These are phyloP conservation scores for Phaenicophaeus curvirostris DNA, from an alignment of 2,797 vertebrate species.

Conservation along the genomic window DNA sequence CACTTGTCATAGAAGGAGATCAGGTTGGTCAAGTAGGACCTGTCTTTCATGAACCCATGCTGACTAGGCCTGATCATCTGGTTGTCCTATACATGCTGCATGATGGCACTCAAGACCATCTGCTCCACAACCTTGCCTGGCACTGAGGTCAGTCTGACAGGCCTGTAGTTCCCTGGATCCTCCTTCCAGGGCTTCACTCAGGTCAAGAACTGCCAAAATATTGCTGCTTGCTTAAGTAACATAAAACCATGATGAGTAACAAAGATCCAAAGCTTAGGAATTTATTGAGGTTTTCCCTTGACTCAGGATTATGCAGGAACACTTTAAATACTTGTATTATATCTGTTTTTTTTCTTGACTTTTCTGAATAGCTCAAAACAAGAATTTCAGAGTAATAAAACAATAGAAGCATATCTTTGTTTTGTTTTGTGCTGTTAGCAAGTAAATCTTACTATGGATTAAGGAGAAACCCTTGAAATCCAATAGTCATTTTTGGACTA, in stretches of 20 bases:
- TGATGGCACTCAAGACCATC: too few species aligned
- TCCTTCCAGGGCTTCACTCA: background rate
- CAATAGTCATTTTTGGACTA: slow-evolving; percentile 71
- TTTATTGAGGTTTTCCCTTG: slow-evolving; percentile 21
- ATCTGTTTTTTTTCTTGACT: slow-evolving; percentile 56
- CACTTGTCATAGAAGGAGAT: too few species aligned
- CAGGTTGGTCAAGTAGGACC: too few species aligned
- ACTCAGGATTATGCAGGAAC: slow-evolving; percentile 12
- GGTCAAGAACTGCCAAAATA: background rate
- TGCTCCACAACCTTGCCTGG: too few species aligned
- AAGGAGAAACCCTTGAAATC: slow-evolving; percentile 74
- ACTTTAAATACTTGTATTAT: slow-evolving; percentile 3
- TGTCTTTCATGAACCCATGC: too few species aligned
- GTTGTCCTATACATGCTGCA: too few species aligned
- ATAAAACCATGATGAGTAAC: background rate
- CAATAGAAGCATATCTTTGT: slow-evolving; percentile 60
- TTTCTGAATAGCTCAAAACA: slow-evolving; percentile 41
- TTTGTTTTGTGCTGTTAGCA: slow-evolving; percentile 63
- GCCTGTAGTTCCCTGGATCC: too few species aligned
- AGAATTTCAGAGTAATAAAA: slow-evolving; percentile 51
- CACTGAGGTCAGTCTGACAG: too few species aligned
- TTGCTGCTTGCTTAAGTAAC: background rate
- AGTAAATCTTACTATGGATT: slow-evolving; percentile 73
- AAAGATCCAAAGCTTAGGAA: slow-evolving; percentile 22
- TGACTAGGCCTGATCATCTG: too few species aligned